Percentiles rank a stretch among this genome's conserved stretches.
Conservation (phyloP, 1,140 invertebrate genomes). For the Eueides isabella region DNA sequence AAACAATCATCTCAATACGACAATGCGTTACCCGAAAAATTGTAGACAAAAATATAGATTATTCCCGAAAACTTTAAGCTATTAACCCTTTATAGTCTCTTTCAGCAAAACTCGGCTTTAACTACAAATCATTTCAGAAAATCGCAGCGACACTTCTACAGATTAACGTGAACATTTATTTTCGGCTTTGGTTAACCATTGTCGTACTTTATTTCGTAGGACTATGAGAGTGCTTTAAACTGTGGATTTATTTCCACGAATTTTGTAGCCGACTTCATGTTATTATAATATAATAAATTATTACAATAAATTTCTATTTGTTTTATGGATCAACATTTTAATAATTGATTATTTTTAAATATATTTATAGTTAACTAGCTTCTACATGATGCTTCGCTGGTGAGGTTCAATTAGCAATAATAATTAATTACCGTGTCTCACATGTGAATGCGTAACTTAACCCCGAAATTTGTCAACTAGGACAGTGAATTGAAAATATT, state of each 20-base stretch:
- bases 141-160: conserved; percentile 8
- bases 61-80: neutral
- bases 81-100: neutral
- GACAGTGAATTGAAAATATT: too few species aligned
- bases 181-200: conserved; percentile 7
- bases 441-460: too few species aligned
- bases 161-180: conserved; percentile 22
- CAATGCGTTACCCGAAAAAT: too few species aligned
- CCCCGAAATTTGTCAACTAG: too few species aligned
- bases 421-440: too few species aligned
- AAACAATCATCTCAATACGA: too few species aligned
- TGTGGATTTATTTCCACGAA: neutral
- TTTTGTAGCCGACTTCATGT: neutral
- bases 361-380: too few species aligned
- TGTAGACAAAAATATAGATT: neutral
- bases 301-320: too few species aligned
- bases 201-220: neutral
- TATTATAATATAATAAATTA: too few species aligned
- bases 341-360: neutral
- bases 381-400: too few species aligned
- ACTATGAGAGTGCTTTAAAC: conserved; percentile 1
- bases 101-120: conserved; percentile 11
- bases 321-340: neutral
- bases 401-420: too few species aligned
- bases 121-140: conserved; percentile 21